Base-by-base conservation (phyloP, 2,888 invertebrate genomes). In the Encarsia formosa region DNA sequence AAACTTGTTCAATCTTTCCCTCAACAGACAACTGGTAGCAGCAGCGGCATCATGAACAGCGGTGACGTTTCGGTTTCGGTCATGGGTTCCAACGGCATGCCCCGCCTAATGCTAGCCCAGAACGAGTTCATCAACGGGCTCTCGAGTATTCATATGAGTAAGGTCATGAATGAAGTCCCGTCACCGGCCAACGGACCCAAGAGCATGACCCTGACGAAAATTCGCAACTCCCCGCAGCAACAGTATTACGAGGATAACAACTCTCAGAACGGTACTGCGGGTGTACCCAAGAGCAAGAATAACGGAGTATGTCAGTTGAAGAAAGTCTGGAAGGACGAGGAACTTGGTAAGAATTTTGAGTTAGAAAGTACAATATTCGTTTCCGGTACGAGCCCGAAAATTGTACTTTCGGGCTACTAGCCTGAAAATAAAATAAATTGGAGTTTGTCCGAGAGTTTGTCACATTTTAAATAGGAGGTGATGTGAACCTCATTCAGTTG, bases 291-390 rank as follows among this genome's bases (percentile, higher is more conserved):
- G 4, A 64, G 65, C 39, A 63, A 47, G 60, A 73, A 74, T 61
- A 73, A 65, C 44, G 69, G 72, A 49, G 61, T 68, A 58, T 67
- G 71, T 50, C 65, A 68, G 44, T 61, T 65, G 62, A 73, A 73
- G 49, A 72, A 74, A 65, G 74, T 73, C 70, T 74, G 74, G 73
- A 73, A 71, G 63, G 71, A 73, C 69, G 73, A n/a, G n/a, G n/a
- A n/a, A n/a, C n/a, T 73, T 73, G 73, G 73, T 73, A 71, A 74
- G 73, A 69, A 69, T n/a, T n/a, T n/a, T n/a, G n/a, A n/a, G n/a
- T n/a, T n/a, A n/a, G n/a, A n/a, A n/a, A n/a, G n/a, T n/a, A n/a
- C n/a, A n/a, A n/a, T n/a, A n/a, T n/a, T n/a, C n/a, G n/a, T n/a
- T n/a, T n/a, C n/a, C n/a, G n/a, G n/a, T n/a, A n/a, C n/a, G n/a